Evolutionary conservation across 2,888 invertebrate species (phyloP), one percentile per base, ranked within the genome.

Genomic region (Eulithis testata): DNA sequence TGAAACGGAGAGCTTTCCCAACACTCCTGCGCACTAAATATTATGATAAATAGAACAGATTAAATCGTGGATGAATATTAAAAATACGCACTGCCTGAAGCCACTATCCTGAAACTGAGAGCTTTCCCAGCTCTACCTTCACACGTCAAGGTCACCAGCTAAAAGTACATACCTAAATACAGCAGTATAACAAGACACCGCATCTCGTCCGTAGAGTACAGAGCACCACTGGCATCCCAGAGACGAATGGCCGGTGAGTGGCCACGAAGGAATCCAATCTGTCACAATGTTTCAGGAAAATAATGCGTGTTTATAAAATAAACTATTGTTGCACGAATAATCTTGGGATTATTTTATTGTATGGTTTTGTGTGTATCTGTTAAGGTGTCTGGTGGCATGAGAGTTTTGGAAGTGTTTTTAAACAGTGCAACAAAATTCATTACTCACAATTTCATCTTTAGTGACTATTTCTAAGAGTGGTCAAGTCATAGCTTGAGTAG

Each of bases 291-390:
- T 51, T 55, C 45, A 27, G 47, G 43, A 65, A 64, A 65, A 31
- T 21, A 54, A 11, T n/a, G 8, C 11, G 21, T 68, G 65, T 68
- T 68, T 68, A 60, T 52, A 60, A 68, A 68, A 68, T 60, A 65
- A 47, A 49, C 40, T 56, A 63, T 68, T 65, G 62, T 68, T 59
- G 11, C 51, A 56, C 36, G 36, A 40, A 49, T 49, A 49, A 44
- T 44, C 50, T 52, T 21, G 40, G 31, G 6, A 36, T 31, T 31
- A 31, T 12, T 47, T 40, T 52, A 12, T 60, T 54, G 40, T 52
- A 12, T 60, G 53, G 40, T 57, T 43, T 47, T 49, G 50, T 27
- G 50, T 27, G 11, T 57, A 3, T 7, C 36, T 40, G 51, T 5
- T 14, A 27, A 14, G 45, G 37, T 51, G 21, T 65, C 55, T 27